Conservation (phyloP, 2,113 vertebrate species). For the Stercorarius parasiticus region DNA sequence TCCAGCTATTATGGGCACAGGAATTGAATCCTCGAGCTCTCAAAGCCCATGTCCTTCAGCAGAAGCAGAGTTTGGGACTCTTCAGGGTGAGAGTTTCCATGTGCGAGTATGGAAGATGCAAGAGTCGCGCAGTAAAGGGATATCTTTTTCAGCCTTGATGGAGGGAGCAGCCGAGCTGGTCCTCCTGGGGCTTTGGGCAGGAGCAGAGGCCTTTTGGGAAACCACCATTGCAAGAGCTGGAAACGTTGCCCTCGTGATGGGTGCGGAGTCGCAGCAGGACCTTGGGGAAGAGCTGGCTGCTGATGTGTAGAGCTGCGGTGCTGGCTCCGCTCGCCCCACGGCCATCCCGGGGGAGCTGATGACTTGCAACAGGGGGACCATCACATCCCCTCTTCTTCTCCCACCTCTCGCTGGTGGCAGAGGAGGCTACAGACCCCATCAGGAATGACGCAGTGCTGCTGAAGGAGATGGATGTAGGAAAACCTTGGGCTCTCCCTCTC, state of each 20-base stretch:
- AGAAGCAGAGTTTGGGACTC: background rate
- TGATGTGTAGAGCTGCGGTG: background rate
- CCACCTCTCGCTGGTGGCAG: background rate
- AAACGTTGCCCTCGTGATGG: fast-evolving
- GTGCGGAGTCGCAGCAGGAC: fast-evolving
- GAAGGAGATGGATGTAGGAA: fast-evolving
- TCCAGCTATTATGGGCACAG: background rate
- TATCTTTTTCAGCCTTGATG: background rate
- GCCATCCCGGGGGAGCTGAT: background rate
- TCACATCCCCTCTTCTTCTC: background rate
- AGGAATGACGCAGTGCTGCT: fast-evolving
- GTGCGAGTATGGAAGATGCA: background rate
- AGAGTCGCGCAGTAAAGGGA: fast-evolving
- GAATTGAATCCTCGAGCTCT: background rate
- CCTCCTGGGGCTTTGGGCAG: too few species aligned
- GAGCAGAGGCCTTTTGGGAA: background rate
- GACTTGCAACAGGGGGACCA: background rate
- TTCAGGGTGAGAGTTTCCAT: fast-evolving
- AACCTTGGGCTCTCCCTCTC: background rate
- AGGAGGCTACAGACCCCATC: background rate
- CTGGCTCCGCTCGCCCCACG: background rate
- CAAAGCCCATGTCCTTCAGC: background rate
- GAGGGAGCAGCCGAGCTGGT: background rate
- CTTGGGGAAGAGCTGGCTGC: fast-evolving
- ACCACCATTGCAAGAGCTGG: background rate